Evolutionary conservation across 1,140 invertebrate genomes (phyloP).

Genomic region (Tenebrio molitor): DNA sequence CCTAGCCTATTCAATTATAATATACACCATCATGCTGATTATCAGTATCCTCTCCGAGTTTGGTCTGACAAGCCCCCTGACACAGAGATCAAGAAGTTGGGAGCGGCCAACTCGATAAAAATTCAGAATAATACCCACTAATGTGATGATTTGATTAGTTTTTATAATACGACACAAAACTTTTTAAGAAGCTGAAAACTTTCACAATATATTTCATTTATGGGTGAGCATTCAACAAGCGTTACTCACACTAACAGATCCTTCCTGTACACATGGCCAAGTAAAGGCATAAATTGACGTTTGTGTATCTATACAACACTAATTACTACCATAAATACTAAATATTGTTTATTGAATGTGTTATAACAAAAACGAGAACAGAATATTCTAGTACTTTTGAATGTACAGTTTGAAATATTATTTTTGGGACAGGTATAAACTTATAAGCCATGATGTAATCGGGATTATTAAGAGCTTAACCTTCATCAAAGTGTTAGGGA

Average conservation of each 20-base stretch:
- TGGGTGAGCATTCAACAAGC: background rate
- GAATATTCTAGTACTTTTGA: too few relatives aligned
- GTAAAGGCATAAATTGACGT: background rate
- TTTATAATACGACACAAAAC: background rate
- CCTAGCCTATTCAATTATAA: too few relatives aligned
- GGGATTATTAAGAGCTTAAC: conserved; percentile 23
- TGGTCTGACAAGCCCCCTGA: conserved; percentile 3
- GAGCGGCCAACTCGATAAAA: conserved; percentile 18
- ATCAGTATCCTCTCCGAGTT: too few relatives aligned
- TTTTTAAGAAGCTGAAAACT: background rate
- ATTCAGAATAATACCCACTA: conserved; percentile 25
- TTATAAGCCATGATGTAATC: background rate
- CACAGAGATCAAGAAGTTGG: conserved; percentile 20
- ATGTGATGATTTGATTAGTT: conserved; percentile 32
- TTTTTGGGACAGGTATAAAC: conserved; percentile 3
- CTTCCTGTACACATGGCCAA: background rate
- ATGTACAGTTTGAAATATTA: background rate
- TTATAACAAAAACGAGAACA: background rate
- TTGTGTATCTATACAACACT: background rate
- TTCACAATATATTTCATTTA: too few relatives aligned
- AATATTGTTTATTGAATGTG: conserved; percentile 3
- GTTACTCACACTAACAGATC: background rate
- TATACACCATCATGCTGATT: too few relatives aligned
- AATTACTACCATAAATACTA: conserved; percentile 6
- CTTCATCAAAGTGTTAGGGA: conserved; percentile 7